Evolutionary conservation across 2,888 invertebrate genomes (phyloP).

Genomic region (Deilephila porcellus): DNA sequence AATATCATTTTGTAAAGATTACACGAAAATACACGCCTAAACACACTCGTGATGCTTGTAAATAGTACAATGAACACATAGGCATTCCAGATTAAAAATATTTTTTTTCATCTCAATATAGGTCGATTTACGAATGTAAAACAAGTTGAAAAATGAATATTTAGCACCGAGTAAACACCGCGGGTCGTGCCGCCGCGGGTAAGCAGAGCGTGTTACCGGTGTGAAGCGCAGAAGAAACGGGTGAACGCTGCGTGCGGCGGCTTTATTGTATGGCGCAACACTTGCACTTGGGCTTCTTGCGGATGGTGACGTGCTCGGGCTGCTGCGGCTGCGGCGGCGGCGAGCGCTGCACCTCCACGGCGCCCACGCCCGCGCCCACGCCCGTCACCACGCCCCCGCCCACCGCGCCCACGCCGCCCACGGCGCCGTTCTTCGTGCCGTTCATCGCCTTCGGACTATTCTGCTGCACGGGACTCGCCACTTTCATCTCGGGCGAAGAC

Average conservation of each 20-base stretch:
- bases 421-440: constrained; percentile 79
- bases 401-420: constrained; percentile 73
- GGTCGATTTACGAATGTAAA: constrained; percentile 44
- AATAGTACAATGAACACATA: constrained; percentile 56
- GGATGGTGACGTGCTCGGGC: constrained; percentile 95
- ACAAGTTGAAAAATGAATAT: constrained; percentile 54
- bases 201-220: constrained; percentile 69
- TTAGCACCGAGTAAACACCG: constrained; percentile 77
- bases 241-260: background rate
- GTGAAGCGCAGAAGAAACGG: constrained; percentile 41
- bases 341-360: constrained; percentile 89
- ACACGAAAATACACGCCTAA: constrained; percentile 50
- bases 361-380: constrained; percentile 82
- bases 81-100: constrained; percentile 39
- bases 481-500: constrained; percentile 72
- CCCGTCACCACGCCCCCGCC: constrained; percentile 85
- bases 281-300: constrained; percentile 98
- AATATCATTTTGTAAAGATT: constrained; percentile 42
- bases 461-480: constrained; percentile 64
- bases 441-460: constrained; percentile 74
- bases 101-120: constrained; percentile 31
- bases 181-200: constrained; percentile 40
- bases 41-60: constrained; percentile 51
- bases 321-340: constrained; percentile 91
- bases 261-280: constrained; percentile 96